These are phyloP conservation scores for Pachliopta kotzebuea DNA, from an alignment of 2,888 invertebrate species.

Conservation along the genomic window DNA sequence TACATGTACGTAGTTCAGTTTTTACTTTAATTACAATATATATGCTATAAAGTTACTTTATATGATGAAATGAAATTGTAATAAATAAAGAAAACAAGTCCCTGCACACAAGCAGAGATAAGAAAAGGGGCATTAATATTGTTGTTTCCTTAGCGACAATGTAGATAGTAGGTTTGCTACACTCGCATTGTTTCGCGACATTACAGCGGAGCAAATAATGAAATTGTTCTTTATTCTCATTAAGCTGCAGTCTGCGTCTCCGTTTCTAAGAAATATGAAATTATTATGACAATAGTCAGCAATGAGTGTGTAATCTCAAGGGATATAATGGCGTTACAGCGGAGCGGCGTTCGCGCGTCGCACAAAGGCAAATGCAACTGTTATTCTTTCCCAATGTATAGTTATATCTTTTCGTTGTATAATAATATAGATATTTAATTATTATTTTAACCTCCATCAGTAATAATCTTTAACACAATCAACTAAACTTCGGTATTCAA, in stretches of 20 bases:
- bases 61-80: neutral
- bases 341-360: slow-evolving; percentile 24
- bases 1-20: too few relatives aligned
- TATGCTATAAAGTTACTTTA: neutral
- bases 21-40: neutral
- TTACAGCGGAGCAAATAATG: slow-evolving; percentile 25
- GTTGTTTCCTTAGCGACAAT: slow-evolving; percentile 20
- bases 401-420: neutral
- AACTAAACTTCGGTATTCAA: too few relatives aligned
- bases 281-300: slow-evolving; percentile 30
- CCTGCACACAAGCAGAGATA: slow-evolving; percentile 5
- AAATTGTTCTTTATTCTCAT: slow-evolving; percentile 31
- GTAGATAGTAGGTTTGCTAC: slow-evolving; percentile 7
- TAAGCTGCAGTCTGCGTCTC: slow-evolving; percentile 30
- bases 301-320: slow-evolving; percentile 30
- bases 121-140: slow-evolving; percentile 10
- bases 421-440: neutral
- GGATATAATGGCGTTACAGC: slow-evolving; percentile 25
- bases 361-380: slow-evolving; percentile 25
- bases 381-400: slow-evolving; percentile 8
- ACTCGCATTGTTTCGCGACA: slow-evolving; percentile 25
- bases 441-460: too few relatives aligned
- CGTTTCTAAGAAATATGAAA: slow-evolving; percentile 28
- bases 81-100: slow-evolving; percentile 6
- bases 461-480: too few relatives aligned